phyloP scores from a whole-genome alignment of 2,113 vertebrate species.

The Clarias macrocephalus region DNA sequence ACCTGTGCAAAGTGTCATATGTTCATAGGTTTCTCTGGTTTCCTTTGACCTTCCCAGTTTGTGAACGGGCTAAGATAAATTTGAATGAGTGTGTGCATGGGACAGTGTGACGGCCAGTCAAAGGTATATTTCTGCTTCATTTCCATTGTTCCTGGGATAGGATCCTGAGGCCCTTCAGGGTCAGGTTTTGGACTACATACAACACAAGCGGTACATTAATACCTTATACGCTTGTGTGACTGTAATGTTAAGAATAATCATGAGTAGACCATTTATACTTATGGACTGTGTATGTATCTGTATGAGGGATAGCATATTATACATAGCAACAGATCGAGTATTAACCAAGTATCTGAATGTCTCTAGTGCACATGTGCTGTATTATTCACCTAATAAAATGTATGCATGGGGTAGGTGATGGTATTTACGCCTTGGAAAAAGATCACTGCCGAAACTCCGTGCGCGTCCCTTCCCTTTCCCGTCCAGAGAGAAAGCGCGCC shows the following conservation, averaged over 20 bases:
- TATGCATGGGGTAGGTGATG: background rate
- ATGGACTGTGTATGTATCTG: background rate
- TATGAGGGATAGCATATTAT: background rate
- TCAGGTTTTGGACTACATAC: background rate
- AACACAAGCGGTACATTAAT: too few species aligned
- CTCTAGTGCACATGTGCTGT: background rate
- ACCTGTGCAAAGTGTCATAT: background rate
- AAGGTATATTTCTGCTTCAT: background rate
- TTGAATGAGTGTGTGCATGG: background rate
- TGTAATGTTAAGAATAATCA: background rate
- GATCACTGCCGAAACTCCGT: background rate
- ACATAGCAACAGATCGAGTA: background rate
- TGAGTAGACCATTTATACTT: background rate
- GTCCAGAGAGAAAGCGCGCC: slow-evolving; percentile 36
- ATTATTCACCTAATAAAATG: background rate
- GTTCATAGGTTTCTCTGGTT: background rate
- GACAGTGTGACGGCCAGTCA: background rate
- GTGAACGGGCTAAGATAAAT: background rate
- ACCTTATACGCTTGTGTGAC: background rate
- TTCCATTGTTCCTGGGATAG: background rate
- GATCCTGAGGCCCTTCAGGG: background rate
- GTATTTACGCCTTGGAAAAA: background rate
- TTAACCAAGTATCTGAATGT: background rate
- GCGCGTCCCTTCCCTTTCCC: background rate
- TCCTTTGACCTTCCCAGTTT: background rate